A percentile compares a stretch with the other conserved stretches of the same genome.
Evolutionary conservation across 2,888 invertebrate genomes (phyloP).

Genomic region (Megaustenia siamemsis): DNA sequence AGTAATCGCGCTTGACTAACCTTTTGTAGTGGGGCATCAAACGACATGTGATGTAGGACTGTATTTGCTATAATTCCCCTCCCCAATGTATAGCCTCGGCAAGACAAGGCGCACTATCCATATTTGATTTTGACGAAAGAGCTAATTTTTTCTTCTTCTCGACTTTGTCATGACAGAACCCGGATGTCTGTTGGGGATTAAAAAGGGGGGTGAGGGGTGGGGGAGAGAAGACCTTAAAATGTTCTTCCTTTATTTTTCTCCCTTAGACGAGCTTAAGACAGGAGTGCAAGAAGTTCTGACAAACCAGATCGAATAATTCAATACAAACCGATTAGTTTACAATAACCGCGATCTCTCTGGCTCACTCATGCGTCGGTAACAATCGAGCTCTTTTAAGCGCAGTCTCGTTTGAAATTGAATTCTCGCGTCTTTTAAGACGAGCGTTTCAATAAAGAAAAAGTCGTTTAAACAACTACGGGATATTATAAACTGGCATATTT

Average conservation of each 20-base stretch:
- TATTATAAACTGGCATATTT: background rate
- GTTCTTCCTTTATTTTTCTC: background rate
- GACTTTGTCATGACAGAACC: too few relatives aligned
- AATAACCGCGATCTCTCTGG: background rate
- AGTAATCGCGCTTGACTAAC: too few relatives aligned
- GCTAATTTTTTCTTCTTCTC: too few relatives aligned
- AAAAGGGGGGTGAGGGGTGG: too few relatives aligned
- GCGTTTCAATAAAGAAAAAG: background rate
- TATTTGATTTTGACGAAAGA: too few relatives aligned
- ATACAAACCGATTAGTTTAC: background rate
- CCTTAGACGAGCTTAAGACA: background rate
- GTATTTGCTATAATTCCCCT: too few relatives aligned
- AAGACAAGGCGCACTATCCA: too few relatives aligned
- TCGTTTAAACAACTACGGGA: background rate
- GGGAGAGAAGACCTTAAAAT: too few relatives aligned
- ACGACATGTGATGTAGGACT: too few relatives aligned
- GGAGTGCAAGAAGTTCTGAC: background rate
- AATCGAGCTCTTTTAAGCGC: background rate
- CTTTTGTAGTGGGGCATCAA: too few relatives aligned
- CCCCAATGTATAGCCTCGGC: too few relatives aligned
- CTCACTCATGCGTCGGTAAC: background rate
- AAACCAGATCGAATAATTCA: background rate
- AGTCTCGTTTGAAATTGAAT: slow-evolving; percentile 24
- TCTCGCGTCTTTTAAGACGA: slow-evolving; percentile 3
- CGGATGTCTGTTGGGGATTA: too few relatives aligned